A percentile compares a stretch with the other conserved stretches of the same genome.
Evolutionary conservation across 2,888 invertebrate genomes (phyloP).

Genomic region (Lapara coniferarum): DNA sequence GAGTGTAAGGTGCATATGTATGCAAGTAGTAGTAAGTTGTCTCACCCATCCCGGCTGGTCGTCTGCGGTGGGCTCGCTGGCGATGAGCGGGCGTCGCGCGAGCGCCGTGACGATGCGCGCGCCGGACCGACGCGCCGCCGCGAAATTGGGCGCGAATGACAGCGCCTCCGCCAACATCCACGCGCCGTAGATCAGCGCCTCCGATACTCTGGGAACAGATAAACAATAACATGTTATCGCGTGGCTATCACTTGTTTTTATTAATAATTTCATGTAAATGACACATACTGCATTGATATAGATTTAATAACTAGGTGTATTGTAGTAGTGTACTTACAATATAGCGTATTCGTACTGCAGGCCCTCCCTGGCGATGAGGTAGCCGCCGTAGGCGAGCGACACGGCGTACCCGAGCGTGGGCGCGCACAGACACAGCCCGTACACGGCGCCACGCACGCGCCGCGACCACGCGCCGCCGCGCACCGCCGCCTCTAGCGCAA

Average conservation of each 20-base stretch:
- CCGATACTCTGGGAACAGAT: constrained; percentile 83
- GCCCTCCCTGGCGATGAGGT: constrained; percentile 85
- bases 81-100: constrained; percentile 68
- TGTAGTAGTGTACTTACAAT: constrained; percentile 75
- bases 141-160: constrained; percentile 90
- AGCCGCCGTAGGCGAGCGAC: constrained; percentile 88
- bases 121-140: constrained; percentile 87
- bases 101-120: constrained; percentile 85
- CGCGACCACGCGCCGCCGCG: constrained; percentile 67
- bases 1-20: too few species aligned
- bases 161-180: constrained; percentile 91
- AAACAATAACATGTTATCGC: neutral
- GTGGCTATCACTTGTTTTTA: too few species aligned
- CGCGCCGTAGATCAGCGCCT: constrained; percentile 90
- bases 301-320: neutral
- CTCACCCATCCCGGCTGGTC: constrained; percentile 65
- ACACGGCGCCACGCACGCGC: constrained; percentile 86
- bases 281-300: too few species aligned
- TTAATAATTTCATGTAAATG: too few species aligned
- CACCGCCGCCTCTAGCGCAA: constrained; percentile 68
- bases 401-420: constrained; percentile 89
- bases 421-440: constrained; percentile 87
- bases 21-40: too few species aligned
- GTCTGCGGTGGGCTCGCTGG: constrained; percentile 48
- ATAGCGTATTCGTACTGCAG: constrained; percentile 86